Evolutionary conservation across 2,888 invertebrate species (phyloP), one percentile per base, ranked within the genome.

Genomic region (Trachelus tabidus): DNA sequence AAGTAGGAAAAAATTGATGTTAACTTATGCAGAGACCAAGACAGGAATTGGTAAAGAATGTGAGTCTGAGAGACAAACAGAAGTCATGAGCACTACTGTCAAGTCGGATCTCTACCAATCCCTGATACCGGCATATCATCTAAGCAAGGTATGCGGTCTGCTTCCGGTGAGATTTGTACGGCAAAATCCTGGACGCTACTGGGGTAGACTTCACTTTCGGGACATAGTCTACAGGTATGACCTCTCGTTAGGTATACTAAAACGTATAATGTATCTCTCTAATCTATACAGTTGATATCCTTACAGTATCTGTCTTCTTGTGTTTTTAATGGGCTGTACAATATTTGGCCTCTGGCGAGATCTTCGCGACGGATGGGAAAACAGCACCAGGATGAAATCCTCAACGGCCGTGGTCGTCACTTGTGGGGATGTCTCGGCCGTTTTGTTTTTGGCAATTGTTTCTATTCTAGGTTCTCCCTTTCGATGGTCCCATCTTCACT

Each of bases 401-500:
- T 91, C 92, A 69, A 93, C 93, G 86, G 93, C 94, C 0, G 92
- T 94, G 78, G 93, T 93, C 37, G 94, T 93, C 73, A 94, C 94
- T 0, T 92, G 93, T 31, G 93, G 93, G 79, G 94, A 94, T 81
- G 93, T 94, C 12, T 83, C 93, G 33, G 93, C 94, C 1, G 93
- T 94, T n/a, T 93, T 92, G 40, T 89, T 92, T 34, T 92, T 93
- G 0, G 93, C 94, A 0, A 92, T 92, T 3, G 92, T 93, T 0
- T 93, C 93, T 0, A 92, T 94, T 15, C 92, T 93, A 80, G 93
- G 93, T 0, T 93, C 94, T 0, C 93, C 94, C 0, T 88, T 88
- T 4, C 87, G 93, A 34, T 94, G 94, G 93, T 89, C 92, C 69
- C 92, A 92, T 68, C 91, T 94, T 89, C 90, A 94, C 73, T 90